phyloP scores from a whole-genome alignment of 2,797 vertebrate genomes.

The Epinephelus malabaricus region DNA sequence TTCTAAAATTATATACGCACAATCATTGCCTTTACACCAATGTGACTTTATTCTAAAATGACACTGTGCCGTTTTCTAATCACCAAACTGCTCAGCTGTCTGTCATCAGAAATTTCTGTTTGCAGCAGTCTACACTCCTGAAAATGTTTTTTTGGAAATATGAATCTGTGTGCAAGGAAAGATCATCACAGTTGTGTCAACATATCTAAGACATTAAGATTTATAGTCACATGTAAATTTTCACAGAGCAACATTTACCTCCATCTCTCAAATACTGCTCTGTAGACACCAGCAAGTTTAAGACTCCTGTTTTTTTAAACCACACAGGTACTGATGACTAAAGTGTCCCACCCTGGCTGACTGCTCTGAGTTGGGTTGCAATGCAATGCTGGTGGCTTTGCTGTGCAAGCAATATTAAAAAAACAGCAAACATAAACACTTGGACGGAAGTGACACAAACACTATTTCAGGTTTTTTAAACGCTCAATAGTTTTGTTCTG shows the following conservation, averaged over 20 bases:
- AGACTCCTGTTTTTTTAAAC: not conserved
- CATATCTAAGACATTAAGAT: conserved; percentile 20
- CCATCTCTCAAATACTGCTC: not conserved
- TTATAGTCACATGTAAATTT: conserved; percentile 5
- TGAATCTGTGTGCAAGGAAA: not conserved
- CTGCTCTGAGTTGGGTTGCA: conserved; percentile 1
- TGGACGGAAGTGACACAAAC: conserved; percentile 3
- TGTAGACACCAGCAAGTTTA: not conserved
- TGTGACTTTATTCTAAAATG: conserved; percentile 12
- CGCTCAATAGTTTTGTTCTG: not conserved
- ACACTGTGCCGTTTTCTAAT: conserved; percentile 11
- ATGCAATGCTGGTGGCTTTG: conserved; percentile 1
- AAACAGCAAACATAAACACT: not conserved
- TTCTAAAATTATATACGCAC: not conserved
- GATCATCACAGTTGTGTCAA: not conserved
- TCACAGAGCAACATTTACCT: conserved; percentile 11
- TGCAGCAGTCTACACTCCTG: not conserved
- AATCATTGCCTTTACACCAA: not conserved
- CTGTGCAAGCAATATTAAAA: not conserved
- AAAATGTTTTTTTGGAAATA: conserved; percentile 1
- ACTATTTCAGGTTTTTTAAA: conserved; percentile 27
- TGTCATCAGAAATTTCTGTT: not conserved
- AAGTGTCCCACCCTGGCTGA: not conserved
- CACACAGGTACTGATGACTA: not conserved
- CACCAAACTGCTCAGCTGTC: not conserved